A percentile compares a stretch with the other conserved stretches of the same genome.
phyloP scores from a whole-genome alignment of 2,888 invertebrate genomes.

The Azorinus chamasolen region DNA sequence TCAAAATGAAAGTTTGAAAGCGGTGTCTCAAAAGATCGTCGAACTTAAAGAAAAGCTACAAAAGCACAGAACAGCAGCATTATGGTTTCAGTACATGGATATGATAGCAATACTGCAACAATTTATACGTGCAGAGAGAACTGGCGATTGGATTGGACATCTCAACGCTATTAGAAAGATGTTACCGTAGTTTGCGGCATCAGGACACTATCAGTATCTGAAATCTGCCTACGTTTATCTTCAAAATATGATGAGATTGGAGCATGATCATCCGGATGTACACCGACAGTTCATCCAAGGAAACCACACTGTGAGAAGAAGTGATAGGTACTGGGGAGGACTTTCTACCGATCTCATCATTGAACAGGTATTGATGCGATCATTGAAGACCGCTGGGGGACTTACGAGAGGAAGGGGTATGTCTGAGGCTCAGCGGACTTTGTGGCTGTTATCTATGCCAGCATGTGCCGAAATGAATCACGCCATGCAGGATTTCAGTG shows the following conservation, averaged over 20 bases:
- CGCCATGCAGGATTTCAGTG: conserved; percentile 55
- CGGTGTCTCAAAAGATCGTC: neutral
- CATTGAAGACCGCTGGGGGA: conserved; percentile 66
- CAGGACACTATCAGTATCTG: conserved; percentile 60
- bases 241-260: conserved; percentile 35
- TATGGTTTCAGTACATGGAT: conserved; percentile 68
- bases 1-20: too few relatives aligned
- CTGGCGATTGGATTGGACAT: conserved; percentile 53
- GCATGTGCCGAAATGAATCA: conserved; percentile 48
- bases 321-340: conserved; percentile 68
- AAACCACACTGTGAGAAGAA: conserved; percentile 59
- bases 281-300: conserved; percentile 50
- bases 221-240: conserved; percentile 57
- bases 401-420: conserved; percentile 65
- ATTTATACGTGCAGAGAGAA: conserved; percentile 66
- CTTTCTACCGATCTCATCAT: conserved; percentile 70
- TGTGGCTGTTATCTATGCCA: conserved; percentile 66
- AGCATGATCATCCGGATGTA: conserved; percentile 51
- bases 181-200: conserved; percentile 60
- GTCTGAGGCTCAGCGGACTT: conserved; percentile 55
- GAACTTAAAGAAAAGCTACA: conserved; percentile 18
- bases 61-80: conserved; percentile 24
- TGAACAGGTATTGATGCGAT: conserved; percentile 72
- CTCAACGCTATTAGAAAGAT: conserved; percentile 43
- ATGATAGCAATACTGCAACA: conserved; percentile 61